Evolutionary conservation across 2,113 vertebrate genomes (phyloP).

Genomic region (Polyodon spathula): DNA sequence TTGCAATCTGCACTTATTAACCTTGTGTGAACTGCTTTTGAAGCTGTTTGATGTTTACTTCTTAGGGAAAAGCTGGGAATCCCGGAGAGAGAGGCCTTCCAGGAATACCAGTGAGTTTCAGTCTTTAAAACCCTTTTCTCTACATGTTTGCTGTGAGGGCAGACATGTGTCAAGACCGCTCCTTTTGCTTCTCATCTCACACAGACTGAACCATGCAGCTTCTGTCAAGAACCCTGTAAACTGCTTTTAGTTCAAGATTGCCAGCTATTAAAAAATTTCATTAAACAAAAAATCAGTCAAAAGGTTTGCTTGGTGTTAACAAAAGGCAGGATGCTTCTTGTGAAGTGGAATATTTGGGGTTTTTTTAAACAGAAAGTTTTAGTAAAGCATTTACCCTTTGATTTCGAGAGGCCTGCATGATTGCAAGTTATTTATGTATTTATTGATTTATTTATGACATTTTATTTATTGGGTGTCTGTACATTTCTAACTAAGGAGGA

Average conservation of each 20-base stretch:
- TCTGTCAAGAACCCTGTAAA: neutral
- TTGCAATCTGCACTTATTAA: too few species aligned
- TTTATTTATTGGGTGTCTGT: too few species aligned
- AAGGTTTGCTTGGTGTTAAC: neutral
- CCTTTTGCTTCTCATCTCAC: neutral
- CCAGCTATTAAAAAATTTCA: neutral
- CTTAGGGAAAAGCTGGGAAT: conserved; percentile 79
- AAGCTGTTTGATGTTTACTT: conserved; percentile 22
- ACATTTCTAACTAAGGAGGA: too few species aligned
- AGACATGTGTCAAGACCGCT: neutral
- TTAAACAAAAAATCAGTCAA: neutral
- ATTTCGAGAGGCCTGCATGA: too few species aligned
- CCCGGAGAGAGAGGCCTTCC: conserved; percentile 74
- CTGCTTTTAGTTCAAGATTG: neutral
- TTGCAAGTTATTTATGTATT: too few species aligned
- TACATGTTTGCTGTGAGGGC: neutral
- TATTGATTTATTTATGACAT: too few species aligned
- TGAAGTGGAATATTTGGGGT: too few species aligned
- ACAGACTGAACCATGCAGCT: neutral
- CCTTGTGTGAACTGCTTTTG: too few species aligned
- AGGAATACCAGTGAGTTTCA: conserved; percentile 70
- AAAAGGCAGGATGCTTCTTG: neutral
- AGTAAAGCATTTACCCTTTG: too few species aligned
- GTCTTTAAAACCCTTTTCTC: neutral
- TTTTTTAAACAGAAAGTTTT: too few species aligned